Evolutionary conservation across 2,888 invertebrate species (phyloP).

Genomic region (Cryptus armator): DNA sequence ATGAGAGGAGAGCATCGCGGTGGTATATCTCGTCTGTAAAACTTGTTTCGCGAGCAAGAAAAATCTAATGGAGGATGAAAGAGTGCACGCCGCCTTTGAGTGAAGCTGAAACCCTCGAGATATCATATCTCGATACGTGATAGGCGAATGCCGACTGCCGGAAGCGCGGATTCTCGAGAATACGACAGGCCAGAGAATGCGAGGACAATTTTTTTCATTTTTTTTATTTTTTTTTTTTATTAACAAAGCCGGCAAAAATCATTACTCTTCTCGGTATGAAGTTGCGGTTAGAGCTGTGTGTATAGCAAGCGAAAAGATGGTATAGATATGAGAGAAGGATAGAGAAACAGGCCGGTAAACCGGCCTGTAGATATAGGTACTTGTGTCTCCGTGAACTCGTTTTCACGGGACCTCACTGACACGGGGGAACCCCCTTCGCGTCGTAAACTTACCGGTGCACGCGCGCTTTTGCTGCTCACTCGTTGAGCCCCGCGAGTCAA

Average conservation of each 20-base stretch:
- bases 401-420: conserved; percentile 55
- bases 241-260: conserved; percentile 3
- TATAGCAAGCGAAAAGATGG: neutral
- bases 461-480: conserved; percentile 29
- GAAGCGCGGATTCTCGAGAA: conserved; percentile 34
- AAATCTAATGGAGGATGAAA: conserved; percentile 65
- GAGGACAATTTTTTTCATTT: conserved; percentile 5
- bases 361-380: conserved; percentile 39
- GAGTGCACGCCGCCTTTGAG: conserved; percentile 46
- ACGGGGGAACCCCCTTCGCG: conserved; percentile 33
- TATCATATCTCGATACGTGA: conserved; percentile 61
- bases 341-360: conserved; percentile 27
- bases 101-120: conserved; percentile 37
- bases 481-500: neutral
- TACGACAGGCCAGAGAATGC: conserved; percentile 6
- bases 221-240: neutral
- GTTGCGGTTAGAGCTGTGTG: conserved; percentile 17
- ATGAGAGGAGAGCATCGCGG: conserved; percentile 29
- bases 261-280: conserved; percentile 15
- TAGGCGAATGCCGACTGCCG: conserved; percentile 26
- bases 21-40: conserved; percentile 21
- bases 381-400: conserved; percentile 52
- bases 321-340: conserved; percentile 37
- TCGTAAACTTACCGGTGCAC: conserved; percentile 55
- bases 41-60: conserved; percentile 61